These are phyloP conservation scores for Anisognathus igniventris DNA, from an alignment of 2,797 vertebrate species.

Conservation along the genomic window DNA sequence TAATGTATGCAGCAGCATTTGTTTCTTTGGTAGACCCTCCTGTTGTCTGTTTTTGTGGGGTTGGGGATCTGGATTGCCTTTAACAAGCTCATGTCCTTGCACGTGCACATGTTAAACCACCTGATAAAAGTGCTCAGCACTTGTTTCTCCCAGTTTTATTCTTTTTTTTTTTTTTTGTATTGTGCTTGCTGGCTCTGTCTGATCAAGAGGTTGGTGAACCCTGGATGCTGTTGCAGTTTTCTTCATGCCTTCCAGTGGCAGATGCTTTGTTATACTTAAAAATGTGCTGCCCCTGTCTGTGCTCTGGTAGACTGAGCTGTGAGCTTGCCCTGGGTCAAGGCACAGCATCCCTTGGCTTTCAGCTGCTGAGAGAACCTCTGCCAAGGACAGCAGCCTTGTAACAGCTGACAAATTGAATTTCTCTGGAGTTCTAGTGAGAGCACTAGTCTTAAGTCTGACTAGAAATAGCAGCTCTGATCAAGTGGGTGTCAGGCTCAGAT, in stretches of 20 bases:
- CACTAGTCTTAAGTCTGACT: background rate
- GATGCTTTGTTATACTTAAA: background rate
- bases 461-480: background rate
- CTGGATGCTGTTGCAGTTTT: background rate
- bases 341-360: background rate
- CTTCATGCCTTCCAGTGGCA: background rate
- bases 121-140: background rate
- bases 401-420: background rate
- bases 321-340: background rate
- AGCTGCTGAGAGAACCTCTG: background rate
- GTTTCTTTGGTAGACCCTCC: slow-evolving; percentile 19
- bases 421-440: background rate
- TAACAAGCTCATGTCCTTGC: slow-evolving; percentile 33
- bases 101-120: background rate
- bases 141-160: background rate
- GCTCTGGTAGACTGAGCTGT: background rate
- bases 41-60: background rate
- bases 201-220: background rate
- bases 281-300: background rate
- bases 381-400: background rate
- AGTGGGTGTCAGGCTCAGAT: background rate
- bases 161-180: background rate
- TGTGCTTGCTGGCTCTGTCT: background rate
- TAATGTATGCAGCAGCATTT: slow-evolving; percentile 27
- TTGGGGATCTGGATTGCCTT: background rate